Base-by-base conservation (phyloP, 1,140 invertebrate species). In the Idris sp. region DNA sequence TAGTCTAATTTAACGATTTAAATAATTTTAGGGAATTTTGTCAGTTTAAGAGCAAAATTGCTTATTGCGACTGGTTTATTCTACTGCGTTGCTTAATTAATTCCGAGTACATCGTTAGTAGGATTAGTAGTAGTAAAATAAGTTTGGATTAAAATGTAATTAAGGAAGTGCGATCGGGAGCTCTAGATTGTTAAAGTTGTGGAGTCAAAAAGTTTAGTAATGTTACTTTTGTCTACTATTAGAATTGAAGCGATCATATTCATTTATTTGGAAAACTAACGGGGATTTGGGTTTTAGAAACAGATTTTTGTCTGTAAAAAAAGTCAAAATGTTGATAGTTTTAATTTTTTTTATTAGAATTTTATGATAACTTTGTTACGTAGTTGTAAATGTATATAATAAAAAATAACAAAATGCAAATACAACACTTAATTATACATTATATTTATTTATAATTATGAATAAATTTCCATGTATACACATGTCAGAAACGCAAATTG, bases 101-200 rank as follows among this genome's bases (percentile, higher is more conserved):
- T 35, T 59, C 44, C 22, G 36, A 36, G 30, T 51, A 51, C n/a
- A 25, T 59, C 64, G 31, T 51, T 69, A 69, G 53, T 28, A 31
- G 31, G 44, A 51, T 69, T 69, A 69, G 44, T 16, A 51, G 53
- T 36, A 69, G 25, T 69, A 53, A 69, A 69, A 51, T 53, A 69
- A 69, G 53, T 69, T 58, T 59, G 53, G 53, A 69, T 69, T 59
- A 59, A 69, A 69, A 51, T 44, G 64, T 59, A 69, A 69, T 69
- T 69, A 69, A 59, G 46, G 18, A 38, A 69, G 38, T 26, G 15
- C 30, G 30, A 59, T 68, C 14, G 25, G 28, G 13, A 49, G 30
- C 25, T 25, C 22, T 46, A 11, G 19, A 69, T 69, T 25, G 54
- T 53, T 69, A 15, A 36, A 59, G 54, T 44, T 59, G 14, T 25